A percentile compares a stretch with the other conserved stretches of the same genome.
Conservation (phyloP, 1,140 invertebrate genomes). For the Tribolium madens region DNA sequence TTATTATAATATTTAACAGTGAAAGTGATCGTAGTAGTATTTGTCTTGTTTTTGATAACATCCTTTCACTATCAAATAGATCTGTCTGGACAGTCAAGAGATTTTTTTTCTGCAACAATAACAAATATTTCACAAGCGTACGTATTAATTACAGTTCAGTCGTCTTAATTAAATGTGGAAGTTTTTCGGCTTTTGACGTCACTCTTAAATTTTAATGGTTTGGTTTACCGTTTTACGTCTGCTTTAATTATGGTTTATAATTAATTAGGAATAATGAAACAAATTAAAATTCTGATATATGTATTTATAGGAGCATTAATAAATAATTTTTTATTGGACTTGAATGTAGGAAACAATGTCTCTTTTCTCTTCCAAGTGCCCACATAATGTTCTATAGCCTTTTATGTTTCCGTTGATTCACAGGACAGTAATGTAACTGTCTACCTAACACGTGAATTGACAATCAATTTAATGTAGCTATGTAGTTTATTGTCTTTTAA, state of each 20-base stretch:
- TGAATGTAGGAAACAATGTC: not conserved
- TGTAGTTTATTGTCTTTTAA: not conserved
- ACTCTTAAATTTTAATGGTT: not conserved
- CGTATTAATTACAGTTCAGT: no score
- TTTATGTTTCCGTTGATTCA: slow-evolving; percentile 31
- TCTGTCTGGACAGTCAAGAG: not conserved
- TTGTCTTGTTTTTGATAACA: not conserved
- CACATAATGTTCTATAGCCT: slow-evolving; percentile 2
- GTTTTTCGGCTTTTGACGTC: not conserved
- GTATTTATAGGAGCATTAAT: not conserved
- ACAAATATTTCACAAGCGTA: not conserved
- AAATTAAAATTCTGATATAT: not conserved
- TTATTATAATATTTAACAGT: not conserved
- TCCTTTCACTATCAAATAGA: not conserved
- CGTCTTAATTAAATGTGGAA: no score
- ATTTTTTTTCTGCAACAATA: not conserved
- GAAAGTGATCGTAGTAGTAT: not conserved
- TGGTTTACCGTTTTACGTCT: not conserved
- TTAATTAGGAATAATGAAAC: no score
- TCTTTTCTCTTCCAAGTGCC: not conserved
- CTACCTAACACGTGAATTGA: slow-evolving; percentile 12
- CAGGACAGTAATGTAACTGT: slow-evolving; percentile 34
- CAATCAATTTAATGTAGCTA: slow-evolving; percentile 1
- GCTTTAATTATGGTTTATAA: not conserved
- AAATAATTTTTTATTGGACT: not conserved